phyloP scores from a whole-genome alignment of 2,797 vertebrate genomes.

The Megalops cyprinoides region DNA sequence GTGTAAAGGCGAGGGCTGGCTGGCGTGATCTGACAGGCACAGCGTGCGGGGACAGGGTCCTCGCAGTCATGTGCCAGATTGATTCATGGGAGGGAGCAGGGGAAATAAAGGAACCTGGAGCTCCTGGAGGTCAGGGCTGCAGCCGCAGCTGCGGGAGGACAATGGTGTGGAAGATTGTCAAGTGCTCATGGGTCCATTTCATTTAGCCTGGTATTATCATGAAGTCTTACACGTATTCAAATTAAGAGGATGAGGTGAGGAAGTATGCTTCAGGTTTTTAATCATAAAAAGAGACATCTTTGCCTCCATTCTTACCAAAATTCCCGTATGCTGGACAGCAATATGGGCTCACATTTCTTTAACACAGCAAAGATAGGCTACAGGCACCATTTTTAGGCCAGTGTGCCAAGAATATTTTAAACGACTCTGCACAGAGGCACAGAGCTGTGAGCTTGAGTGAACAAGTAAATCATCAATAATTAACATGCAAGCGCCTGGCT shows the following conservation, averaged over 20 bases:
- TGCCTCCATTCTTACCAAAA: neutral
- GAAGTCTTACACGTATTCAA: slow-evolving; percentile 52
- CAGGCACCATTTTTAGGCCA: neutral
- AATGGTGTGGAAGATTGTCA: slow-evolving; percentile 63
- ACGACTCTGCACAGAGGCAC: neutral
- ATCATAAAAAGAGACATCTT: neutral
- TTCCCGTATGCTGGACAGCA: neutral
- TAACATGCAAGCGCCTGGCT: neutral
- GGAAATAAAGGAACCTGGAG: slow-evolving; percentile 48
- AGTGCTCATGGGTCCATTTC: slow-evolving; percentile 45
- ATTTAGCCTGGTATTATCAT: slow-evolving; percentile 49
- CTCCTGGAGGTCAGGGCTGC: slow-evolving; percentile 56
- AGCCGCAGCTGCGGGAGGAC: slow-evolving; percentile 54
- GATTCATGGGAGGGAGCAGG: slow-evolving; percentile 54
- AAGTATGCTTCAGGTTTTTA: neutral
- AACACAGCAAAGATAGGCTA: neutral
- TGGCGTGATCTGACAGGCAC: slow-evolving; percentile 23
- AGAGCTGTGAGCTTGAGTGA: neutral
- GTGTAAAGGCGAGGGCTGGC: slow-evolving; percentile 36
- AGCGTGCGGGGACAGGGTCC: neutral
- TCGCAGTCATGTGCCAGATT: slow-evolving; percentile 49
- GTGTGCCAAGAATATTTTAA: neutral
- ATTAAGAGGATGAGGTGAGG: slow-evolving; percentile 51
- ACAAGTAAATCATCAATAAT: neutral
- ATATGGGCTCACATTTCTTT: neutral